These are phyloP conservation scores for Malurus cyaneus DNA, from an alignment of 2,113 vertebrate species.

Conservation along the genomic window DNA sequence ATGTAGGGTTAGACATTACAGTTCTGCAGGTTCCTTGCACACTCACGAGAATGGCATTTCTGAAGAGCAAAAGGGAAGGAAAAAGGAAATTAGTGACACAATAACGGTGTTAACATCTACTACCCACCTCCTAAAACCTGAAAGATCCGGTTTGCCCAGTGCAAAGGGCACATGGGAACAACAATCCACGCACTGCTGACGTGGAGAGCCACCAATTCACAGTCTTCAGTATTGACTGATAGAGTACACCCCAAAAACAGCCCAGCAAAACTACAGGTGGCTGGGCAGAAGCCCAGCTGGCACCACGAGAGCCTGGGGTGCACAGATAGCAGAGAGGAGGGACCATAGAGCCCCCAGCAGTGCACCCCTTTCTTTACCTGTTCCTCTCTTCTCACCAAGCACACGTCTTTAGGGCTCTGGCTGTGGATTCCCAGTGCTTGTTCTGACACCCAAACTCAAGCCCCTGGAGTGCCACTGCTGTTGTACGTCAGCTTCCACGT, in stretches of 20 bases:
- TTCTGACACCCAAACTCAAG: neutral
- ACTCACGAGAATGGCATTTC: slow-evolving; percentile 66
- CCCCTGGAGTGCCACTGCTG: neutral
- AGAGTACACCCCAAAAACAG: rapidly evolving
- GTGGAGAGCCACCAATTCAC: neutral
- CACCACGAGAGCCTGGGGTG: rapidly evolving
- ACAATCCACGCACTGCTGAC: rapidly evolving
- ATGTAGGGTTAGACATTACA: slow-evolving; percentile 66
- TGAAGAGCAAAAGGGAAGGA: slow-evolving; percentile 60
- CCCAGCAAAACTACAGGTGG: neutral
- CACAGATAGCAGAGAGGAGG: neutral
- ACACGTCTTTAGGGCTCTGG: rapidly evolving
- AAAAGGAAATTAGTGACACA: slow-evolving; percentile 46
- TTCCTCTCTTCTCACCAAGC: neutral
- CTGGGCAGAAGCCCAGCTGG: neutral
- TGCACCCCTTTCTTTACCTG: neutral
- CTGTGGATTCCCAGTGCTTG: neutral
- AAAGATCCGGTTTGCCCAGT: neutral
- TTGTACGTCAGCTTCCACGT: rapidly evolving
- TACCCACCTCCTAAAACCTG: neutral
- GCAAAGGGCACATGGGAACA: neutral
- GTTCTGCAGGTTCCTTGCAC: slow-evolving; percentile 30
- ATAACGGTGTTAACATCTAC: neutral
- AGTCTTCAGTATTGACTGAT: neutral
- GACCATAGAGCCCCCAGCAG: neutral